phyloP scores from a whole-genome alignment of 2,797 vertebrate genomes.

The Enteromius unitaeniatus region DNA sequence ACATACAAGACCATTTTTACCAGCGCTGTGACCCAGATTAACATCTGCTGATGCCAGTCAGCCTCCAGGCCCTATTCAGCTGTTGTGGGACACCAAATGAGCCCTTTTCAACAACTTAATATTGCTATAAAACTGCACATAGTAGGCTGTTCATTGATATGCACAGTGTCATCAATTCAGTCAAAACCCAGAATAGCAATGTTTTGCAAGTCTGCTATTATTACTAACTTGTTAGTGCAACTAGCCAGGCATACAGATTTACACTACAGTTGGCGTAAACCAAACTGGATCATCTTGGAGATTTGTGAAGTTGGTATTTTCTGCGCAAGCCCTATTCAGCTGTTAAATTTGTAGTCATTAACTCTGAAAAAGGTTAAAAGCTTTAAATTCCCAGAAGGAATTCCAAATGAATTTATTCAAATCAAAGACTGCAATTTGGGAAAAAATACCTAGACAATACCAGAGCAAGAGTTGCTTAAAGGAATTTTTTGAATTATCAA shows the following conservation, averaged over 20 bases:
- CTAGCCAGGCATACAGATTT: not conserved
- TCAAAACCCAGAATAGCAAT: not conserved
- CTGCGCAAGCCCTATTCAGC: not conserved
- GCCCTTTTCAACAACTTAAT: not conserved
- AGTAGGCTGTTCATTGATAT: not conserved
- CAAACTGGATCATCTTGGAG: not conserved
- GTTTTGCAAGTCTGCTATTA: not conserved
- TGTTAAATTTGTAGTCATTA: not conserved
- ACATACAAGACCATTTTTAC: conserved; percentile 11
- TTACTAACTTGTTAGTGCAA: not conserved
- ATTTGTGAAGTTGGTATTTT: not conserved
- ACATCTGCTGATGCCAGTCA: conserved; percentile 24
- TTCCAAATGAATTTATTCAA: no score
- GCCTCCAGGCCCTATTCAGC: conserved; percentile 19
- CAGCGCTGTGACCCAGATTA: conserved; percentile 20
- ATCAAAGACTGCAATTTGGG: no score
- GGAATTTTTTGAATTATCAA: not conserved
- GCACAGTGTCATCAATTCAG: not conserved
- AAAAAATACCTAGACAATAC: not conserved
- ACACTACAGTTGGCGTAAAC: no score
- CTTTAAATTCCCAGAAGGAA: not conserved
- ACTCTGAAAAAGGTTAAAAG: no score
- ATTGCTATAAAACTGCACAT: conserved; percentile 6
- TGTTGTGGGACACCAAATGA: conserved; percentile 4
- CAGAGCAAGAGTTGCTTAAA: no score